These are phyloP conservation scores for Lepidonotus clava DNA, from an alignment of 2,888 invertebrate genomes.

Conservation along the genomic window DNA sequence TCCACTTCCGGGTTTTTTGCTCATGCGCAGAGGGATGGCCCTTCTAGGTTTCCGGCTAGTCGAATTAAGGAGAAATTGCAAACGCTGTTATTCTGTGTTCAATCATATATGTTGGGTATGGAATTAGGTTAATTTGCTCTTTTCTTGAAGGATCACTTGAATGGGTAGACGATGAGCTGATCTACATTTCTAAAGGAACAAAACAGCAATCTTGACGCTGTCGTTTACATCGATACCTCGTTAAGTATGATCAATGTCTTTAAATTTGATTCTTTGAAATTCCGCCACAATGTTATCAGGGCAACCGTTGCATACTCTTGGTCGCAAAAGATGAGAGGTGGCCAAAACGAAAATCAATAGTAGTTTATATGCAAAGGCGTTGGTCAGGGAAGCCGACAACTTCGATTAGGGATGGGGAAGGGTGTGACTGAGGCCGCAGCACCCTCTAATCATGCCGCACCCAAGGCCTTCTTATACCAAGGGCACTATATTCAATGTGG, in stretches of 20 bases:
- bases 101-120: too few species aligned
- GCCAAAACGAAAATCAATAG: constrained; percentile 6
- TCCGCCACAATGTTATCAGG: neutral
- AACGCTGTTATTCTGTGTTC: neutral
- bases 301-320: neutral
- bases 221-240: too few species aligned
- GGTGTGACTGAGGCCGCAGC: neutral
- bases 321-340: neutral
- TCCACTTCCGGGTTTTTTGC: constrained; percentile 9
- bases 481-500: too few species aligned
- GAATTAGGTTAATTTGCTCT: too few species aligned
- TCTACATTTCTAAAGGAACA: too few species aligned
- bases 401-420: neutral
- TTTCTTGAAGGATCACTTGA: too few species aligned
- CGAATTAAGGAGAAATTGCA: neutral
- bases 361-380: constrained; percentile 19
- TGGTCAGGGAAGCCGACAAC: neutral
- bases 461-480: too few species aligned
- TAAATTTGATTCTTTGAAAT: neutral
- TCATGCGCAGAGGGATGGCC: neutral
- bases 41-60: neutral
- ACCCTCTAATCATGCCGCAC: too few species aligned
- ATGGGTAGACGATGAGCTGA: too few species aligned
- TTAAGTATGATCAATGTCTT: too few species aligned
- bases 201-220: too few species aligned